phyloP scores from a whole-genome alignment of 1,140 invertebrate genomes.

The Tetragnatha versicolor region DNA sequence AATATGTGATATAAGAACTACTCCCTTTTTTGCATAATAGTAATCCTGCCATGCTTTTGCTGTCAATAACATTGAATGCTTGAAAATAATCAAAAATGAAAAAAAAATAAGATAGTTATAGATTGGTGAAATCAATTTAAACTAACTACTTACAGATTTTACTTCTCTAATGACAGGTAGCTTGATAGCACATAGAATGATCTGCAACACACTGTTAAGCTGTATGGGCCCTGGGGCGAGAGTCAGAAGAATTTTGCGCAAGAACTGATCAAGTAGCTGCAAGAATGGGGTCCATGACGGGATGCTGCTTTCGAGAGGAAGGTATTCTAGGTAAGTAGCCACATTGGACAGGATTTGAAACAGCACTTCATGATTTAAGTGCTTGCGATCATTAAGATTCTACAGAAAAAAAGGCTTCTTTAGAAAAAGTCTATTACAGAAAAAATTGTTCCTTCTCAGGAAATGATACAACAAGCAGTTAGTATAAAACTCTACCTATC shows the following conservation, averaged over 20 bases:
- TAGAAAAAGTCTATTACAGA: too few species aligned
- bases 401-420: conserved; percentile 60
- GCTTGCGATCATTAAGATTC: conserved; percentile 87
- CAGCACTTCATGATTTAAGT: conserved; percentile 76
- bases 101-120: too few species aligned
- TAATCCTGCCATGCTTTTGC: too few species aligned
- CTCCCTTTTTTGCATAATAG: too few species aligned
- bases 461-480: too few species aligned
- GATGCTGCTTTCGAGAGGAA: conserved; percentile 80
- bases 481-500: too few species aligned
- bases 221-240: conserved; percentile 76
- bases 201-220: conserved; percentile 78
- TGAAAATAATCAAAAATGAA: too few species aligned
- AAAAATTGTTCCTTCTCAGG: too few species aligned
- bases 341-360: conserved; percentile 85
- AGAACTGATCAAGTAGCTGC: conserved; percentile 82
- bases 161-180: conserved; percentile 60
- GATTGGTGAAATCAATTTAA: too few species aligned
- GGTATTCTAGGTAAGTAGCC: conserved; percentile 89
- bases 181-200: conserved; percentile 85
- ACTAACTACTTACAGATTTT: conserved; percentile 60
- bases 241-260: conserved; percentile 79
- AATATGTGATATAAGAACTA: too few species aligned
- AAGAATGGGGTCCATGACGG: conserved; percentile 79
- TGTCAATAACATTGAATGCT: too few species aligned